These are phyloP conservation scores for Dasyornis broadbenti DNA, from an alignment of 2,113 vertebrate species.

Conservation along the genomic window DNA sequence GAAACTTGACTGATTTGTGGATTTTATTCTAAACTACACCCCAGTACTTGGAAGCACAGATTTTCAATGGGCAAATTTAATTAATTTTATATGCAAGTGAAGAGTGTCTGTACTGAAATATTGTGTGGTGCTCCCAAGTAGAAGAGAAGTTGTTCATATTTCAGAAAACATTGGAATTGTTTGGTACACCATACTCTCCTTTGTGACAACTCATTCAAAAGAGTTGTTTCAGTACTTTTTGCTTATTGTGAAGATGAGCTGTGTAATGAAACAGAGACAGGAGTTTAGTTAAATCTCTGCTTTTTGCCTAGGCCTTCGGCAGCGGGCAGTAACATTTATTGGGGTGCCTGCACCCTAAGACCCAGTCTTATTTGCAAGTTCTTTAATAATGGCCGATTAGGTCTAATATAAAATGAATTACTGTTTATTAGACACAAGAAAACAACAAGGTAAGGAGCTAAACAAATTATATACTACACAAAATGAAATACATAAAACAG, in stretches of 20 bases:
- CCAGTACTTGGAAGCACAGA: not conserved
- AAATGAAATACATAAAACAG: too few relatives aligned
- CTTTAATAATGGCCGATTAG: too few relatives aligned
- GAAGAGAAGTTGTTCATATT: not conserved
- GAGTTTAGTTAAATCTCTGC: too few relatives aligned
- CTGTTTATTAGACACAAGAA: too few relatives aligned
- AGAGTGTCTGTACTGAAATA: not conserved
- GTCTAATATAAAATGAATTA: too few relatives aligned
- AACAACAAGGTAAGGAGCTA: too few relatives aligned
- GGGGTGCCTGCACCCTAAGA: too few relatives aligned
- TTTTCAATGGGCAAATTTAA: not conserved
- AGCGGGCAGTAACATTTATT: too few relatives aligned
- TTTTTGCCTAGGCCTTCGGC: too few relatives aligned
- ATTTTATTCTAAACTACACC: not conserved
- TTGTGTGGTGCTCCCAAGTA: not conserved
- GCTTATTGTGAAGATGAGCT: not conserved
- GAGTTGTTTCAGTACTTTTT: not conserved
- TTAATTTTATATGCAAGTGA: not conserved
- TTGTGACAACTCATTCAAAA: not conserved
- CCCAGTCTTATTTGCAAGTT: too few relatives aligned
- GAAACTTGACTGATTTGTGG: not conserved
- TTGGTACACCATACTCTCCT: not conserved
- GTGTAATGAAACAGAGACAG: too few relatives aligned
- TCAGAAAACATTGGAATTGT: not conserved
- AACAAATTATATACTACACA: too few relatives aligned